Base-by-base conservation (phyloP, 2,113 vertebrate species). In the Delphinapterus leucas region DNA sequence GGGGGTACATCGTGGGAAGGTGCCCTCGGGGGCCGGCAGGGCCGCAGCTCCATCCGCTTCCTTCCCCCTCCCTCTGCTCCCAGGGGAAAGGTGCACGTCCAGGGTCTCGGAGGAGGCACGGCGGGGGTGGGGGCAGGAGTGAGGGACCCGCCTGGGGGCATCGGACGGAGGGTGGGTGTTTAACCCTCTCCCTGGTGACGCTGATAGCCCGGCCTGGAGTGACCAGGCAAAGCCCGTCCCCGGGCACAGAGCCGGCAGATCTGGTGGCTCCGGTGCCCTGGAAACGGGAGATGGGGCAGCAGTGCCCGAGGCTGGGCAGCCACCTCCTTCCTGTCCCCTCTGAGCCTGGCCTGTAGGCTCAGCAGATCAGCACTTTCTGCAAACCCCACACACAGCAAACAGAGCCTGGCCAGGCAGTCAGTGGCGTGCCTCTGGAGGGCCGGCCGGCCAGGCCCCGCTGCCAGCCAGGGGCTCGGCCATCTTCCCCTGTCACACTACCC, bases 391-490 rank as follows among this genome's bases (percentile, higher is more conserved):
- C 6, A 3, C 44, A 44, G 53, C 79, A 14, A 5, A 28, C 49
- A 9, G 38, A 55, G 61, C 68, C 61, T 3, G 8, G 18, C 79
- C 47, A 18, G 53, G 20, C 1, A 1, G 28, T 11, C 15, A 26
- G 4, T 0, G 15, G 53, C 53, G 1, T 5, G 26, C 23, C 28
- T 68, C 60, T 9, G 21, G 26, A 21, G 83, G 28, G 63, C 14
- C 26, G 6, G 33, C 3, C 5, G 5, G 18, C 87, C 36, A 36
- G 25, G 49, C n/a, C 71, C 33, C 0, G 70, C 98, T 95, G 95
- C 90, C 65, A 84, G 96, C 98, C 96, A 91, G 95, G 97, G 33
- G 53, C 67, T 3, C 21, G 12, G 63, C 85, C 94, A 25, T 82
- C 53, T 36, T 20, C 67, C 63, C 23, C 1, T 0, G 7, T 0